These are phyloP conservation scores for Pedicia rivosa DNA, from an alignment of 2,888 invertebrate genomes.

Conservation along the genomic window DNA sequence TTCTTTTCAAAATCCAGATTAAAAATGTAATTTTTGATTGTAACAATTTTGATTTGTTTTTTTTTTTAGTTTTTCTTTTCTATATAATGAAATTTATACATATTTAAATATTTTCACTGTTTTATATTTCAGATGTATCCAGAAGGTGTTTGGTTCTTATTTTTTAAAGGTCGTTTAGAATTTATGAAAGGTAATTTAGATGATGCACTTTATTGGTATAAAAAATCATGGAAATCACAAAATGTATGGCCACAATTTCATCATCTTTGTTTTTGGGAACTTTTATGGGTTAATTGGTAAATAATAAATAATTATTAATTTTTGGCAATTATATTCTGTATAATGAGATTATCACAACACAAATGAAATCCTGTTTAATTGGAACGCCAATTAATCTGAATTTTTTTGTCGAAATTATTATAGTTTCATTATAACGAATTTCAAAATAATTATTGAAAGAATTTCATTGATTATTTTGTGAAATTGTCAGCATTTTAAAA, in stretches of 20 bases:
- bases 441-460: no score
- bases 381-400: no score
- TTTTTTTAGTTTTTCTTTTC: no score
- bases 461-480: not conserved
- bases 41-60: no score
- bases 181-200: conserved; percentile 63
- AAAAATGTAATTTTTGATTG: no score
- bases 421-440: no score
- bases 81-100: not conserved
- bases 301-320: conserved; percentile 13
- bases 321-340: not conserved
- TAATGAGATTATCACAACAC: not conserved
- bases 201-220: conserved; percentile 57
- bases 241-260: conserved; percentile 81
- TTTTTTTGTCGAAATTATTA: no score
- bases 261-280: conserved; percentile 87
- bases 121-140: conserved; percentile 42
- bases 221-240: conserved; percentile 66
- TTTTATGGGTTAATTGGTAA: conserved; percentile 78
- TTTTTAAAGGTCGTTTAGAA: conserved; percentile 76
- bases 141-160: conserved; percentile 79
- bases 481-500: no score
- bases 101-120: not conserved
- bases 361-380: no score
- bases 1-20: no score